These are phyloP conservation scores for Setophaga coronata DNA, from an alignment of 2,113 vertebrate species.

Conservation along the genomic window DNA sequence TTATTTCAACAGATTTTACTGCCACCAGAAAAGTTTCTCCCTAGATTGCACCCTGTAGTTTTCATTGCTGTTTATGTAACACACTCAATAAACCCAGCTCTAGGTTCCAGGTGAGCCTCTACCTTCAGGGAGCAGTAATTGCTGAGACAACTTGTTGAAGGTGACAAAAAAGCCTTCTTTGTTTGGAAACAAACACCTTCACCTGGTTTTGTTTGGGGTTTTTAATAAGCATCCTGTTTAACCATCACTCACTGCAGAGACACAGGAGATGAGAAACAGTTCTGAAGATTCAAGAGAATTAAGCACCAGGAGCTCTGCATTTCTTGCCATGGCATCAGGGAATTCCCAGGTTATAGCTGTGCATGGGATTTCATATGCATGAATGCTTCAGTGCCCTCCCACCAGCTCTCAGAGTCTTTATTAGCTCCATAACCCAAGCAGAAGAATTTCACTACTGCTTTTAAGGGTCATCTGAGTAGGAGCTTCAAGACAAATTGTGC, in stretches of 20 bases:
- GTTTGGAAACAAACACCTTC: background rate
- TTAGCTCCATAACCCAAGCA: constrained; percentile 65
- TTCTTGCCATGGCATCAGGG: constrained; percentile 1
- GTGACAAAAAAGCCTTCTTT: background rate
- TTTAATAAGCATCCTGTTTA: background rate
- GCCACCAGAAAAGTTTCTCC: background rate
- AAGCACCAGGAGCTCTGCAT: background rate
- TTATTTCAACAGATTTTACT: background rate
- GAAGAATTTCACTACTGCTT: constrained; percentile 67
- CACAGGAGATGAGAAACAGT: background rate
- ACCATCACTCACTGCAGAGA: background rate
- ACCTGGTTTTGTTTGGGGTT: background rate
- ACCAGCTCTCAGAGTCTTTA: constrained; percentile 56
- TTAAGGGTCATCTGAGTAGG: constrained; percentile 60
- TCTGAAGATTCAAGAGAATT: constrained; percentile 10
- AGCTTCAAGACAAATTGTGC: constrained; percentile 40
- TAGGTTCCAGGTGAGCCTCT: background rate
- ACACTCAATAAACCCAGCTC: background rate
- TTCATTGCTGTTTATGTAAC: background rate
- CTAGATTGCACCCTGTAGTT: background rate
- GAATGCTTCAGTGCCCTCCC: constrained; percentile 65
- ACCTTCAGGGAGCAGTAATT: background rate
- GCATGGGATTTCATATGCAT: constrained; percentile 50
- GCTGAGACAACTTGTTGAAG: background rate
- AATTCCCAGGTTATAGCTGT: constrained; percentile 33